Evolutionary conservation across 2,797 vertebrate species (phyloP), one percentile per base, ranked within the genome.

Genomic region (Myotis planiceps): DNA sequence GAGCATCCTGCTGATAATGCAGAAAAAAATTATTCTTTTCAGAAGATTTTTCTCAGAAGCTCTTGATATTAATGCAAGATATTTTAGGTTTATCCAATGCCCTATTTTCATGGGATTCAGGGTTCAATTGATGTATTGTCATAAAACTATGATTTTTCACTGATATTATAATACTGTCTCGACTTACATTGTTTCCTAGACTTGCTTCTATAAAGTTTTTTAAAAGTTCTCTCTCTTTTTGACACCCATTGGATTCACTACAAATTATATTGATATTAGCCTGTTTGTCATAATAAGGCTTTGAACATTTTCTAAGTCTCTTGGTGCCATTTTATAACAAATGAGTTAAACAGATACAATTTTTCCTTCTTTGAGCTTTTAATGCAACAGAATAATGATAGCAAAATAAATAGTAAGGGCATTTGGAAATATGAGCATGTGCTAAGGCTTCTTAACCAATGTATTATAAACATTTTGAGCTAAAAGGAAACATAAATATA

Each of bases 401-500:
- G 37, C 53, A 88, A 83, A 93, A 29, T 39, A 97, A 92, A 86
- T 42, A 79, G 39, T 90, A 72, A 80, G 58, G 32, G 14, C 74
- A 42, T 93, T 88, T 25, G 94, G 60, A 96, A 66, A 84, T 68
- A 69, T 69, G 29, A 91, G 47, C 29, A 29, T 2, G 19, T 72
- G 34, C 90, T 87, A 96, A 74, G 37, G 69, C 27, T 94, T 82
- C 55, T 88, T 96, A 85, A 63, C 66, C 47, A 88, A 72, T 72
- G 15, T 82, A 74, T 82, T 53, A n/a, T 92, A 91, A 96, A 92
- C 71, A 65, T 37, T 72, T 87, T 83, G 14, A 83, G 18, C 29
- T 80, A 53, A 90, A 95, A 94, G 42, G 25, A 94, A 96, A 93
- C 79, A 42, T 86, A 79, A 94, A 91, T 94, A 65, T 34, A 60